phyloP scores from a whole-genome alignment of 2,888 invertebrate species.

The Drosophila paramelanica region DNA sequence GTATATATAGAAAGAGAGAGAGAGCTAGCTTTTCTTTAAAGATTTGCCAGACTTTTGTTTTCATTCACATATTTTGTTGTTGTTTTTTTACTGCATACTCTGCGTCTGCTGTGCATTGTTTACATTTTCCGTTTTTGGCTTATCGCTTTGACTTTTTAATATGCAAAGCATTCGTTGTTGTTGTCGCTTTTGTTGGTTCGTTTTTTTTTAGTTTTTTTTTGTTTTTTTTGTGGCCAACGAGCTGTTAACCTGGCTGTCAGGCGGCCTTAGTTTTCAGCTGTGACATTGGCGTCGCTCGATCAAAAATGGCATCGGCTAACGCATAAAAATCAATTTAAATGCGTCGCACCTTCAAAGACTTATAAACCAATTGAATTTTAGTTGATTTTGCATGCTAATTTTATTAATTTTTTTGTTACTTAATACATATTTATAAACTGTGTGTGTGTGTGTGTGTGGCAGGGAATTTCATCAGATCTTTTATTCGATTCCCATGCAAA shows the following conservation, averaged over 20 bases:
- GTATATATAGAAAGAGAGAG: not conserved
- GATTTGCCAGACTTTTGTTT: constrained; percentile 43
- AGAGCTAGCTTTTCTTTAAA: constrained; percentile 18
- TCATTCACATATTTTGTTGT: constrained; percentile 11
- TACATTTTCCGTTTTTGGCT: constrained; percentile 66
- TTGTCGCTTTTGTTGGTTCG: constrained; percentile 9
- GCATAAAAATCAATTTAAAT: constrained; percentile 48
- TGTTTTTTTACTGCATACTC: not conserved
- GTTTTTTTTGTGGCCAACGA: constrained; percentile 54
- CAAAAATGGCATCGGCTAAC: constrained; percentile 39
- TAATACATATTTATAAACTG: constrained; percentile 16
- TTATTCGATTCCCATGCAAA: constrained; percentile 20
- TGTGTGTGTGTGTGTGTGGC: too few species aligned
- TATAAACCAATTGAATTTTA: constrained; percentile 27
- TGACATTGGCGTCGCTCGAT: constrained; percentile 49
- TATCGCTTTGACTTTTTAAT: constrained; percentile 47
- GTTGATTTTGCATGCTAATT: constrained; percentile 42
- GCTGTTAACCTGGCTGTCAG: constrained; percentile 65
- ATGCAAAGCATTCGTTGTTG: constrained; percentile 63
- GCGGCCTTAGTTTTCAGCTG: constrained; percentile 55
- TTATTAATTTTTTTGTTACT: not conserved
- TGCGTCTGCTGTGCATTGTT: constrained; percentile 60
- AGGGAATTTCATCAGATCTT: constrained; percentile 10
- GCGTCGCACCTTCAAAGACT: constrained; percentile 25
- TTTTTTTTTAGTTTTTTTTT: constrained; percentile 10